Base-by-base conservation (phyloP, 2,797 vertebrate genomes). In the Mormyrus hasselquistii region DNA sequence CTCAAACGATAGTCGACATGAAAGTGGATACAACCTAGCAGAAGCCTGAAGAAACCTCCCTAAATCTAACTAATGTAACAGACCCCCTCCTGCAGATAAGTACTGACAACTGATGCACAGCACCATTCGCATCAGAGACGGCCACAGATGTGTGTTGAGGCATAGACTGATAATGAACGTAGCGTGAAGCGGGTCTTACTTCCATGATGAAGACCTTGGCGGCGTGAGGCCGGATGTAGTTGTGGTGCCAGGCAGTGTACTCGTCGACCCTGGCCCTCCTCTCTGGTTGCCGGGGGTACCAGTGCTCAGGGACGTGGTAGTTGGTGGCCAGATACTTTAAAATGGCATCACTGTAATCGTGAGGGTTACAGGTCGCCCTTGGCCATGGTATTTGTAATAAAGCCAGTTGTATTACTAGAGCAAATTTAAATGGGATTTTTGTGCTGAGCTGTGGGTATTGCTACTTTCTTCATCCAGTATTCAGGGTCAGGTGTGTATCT, bases 201-300 rank as follows among this genome's bases (percentile, higher is more conserved):
- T 96, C 95, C 55, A 93, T 90, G 0, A 95, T 53, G 44, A 96
- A 96, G 16, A 96, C 94, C 87, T 89, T 94, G 2, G 95, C 91
- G 0, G 94, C 88, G 0, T 95, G 94, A 0, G 92, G 90, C 0
- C 95, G 92, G 0, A 93, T 96, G 94, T 96, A 92, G 16, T 1
- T 92, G 52, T 96, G 96, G 88, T 96, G 96, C 95, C 96, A 96
- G 14, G 96, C 95, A 0, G 92, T 94, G 93, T 96, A 96, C 79
- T 96, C 96, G 0, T 96, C 95, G 73, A 96, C 95, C 41, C 92
- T 89, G 3, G 95, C 95, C 84, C 95, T 92, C 52, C 90, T 92
- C 90, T 94, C 91, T 0, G 92, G 92, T 53, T 95, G 92, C 50
- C 69, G 87, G 83, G 96, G 96, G 92, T 96, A 96, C 96, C 96